Base-by-base conservation (phyloP, 2,113 vertebrate genomes). In the Vulpes lagopus region DNA sequence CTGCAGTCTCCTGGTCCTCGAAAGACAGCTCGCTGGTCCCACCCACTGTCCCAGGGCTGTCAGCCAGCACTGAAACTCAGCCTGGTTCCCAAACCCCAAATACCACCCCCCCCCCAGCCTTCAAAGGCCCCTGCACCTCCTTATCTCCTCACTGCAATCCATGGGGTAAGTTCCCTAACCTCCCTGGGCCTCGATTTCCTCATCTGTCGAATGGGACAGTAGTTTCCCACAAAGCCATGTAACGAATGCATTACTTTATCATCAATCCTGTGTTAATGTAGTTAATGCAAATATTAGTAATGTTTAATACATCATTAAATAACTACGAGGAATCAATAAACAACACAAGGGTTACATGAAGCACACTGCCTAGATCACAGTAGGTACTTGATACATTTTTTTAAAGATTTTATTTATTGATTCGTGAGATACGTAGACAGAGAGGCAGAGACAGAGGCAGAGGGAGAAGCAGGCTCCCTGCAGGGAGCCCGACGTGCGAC, bases 381-480 rank as follows among this genome's bases (percentile, higher is more conserved):
- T 0, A n/a, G 5, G 7, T 3, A 8, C 53, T 35, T 5, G 4
- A 12, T 5, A 3, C 0, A 12, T 1, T 27, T 62, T 27, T 62
- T 2, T 43, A 43, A 43, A 43, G 43, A 43, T 43, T 43, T 43
- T 43, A 43, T 43, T 43, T 6, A 43, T 43, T 43, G 43, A 43
- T 43, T 43, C 43, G 43, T 43, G 43, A 43, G 43, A 43, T 6
- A 43, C 1, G 43, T 8, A 43, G 43, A 43, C 6, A 43, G 43
- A 43, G 43, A 43, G 7, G 7, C 2, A 43, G 43, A 43, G 43
- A 43, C 43, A 43, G 6, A 43, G 43, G 43, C 6, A 43, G 43
- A 43, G 43, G 43, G 43, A 43, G 43, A 43, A 43, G 43, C 43
- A 43, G 43, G 43, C 43, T 43, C 43, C 43, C 6, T 43, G 43